phyloP scores from a whole-genome alignment of 2,797 vertebrate species.

The Pagetopsis macropterus region DNA sequence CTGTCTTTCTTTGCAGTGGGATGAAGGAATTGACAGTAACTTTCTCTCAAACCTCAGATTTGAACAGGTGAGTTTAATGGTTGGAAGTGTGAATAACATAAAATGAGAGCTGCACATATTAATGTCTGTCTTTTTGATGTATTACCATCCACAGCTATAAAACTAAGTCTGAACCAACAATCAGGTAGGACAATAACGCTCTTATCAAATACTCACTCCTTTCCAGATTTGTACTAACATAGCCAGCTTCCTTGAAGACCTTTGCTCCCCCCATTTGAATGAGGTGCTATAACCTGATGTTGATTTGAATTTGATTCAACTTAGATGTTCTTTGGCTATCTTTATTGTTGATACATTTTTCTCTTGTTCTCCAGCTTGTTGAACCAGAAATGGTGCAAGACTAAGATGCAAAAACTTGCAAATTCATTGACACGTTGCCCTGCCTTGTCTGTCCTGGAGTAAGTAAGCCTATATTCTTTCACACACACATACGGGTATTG shows the following conservation, averaged over 20 bases:
- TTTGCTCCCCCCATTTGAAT: slow-evolving; percentile 13
- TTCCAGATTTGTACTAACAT: not conserved
- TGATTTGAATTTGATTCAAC: not conserved
- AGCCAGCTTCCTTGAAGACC: slow-evolving; percentile 23
- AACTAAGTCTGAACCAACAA: slow-evolving; percentile 20
- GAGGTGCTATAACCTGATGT: not conserved
- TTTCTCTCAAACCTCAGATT: slow-evolving; percentile 57
- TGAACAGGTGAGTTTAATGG: slow-evolving; percentile 59
- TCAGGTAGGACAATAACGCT: slow-evolving; percentile 59
- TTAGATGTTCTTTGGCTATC: not conserved
- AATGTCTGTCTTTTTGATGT: not conserved
- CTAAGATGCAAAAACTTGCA: slow-evolving; percentile 63
- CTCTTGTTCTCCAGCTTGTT: slow-evolving; percentile 56
- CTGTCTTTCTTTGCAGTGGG: slow-evolving; percentile 64
- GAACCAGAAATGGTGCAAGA: slow-evolving; percentile 72
- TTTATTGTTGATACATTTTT: too few species aligned
- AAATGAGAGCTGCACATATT: not conserved
- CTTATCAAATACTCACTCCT: slow-evolving; percentile 3
- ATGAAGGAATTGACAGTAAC: slow-evolving; percentile 67
- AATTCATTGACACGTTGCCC: slow-evolving; percentile 73
- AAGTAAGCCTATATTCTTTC: slow-evolving; percentile 64
- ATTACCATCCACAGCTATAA: slow-evolving; percentile 38
- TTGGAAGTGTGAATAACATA: not conserved
- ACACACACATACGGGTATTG: too few species aligned
- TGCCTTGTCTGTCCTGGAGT: slow-evolving; percentile 85